Evolutionary conservation across 2,888 invertebrate genomes (phyloP).

Genomic region (Mythimna lalbum): DNA sequence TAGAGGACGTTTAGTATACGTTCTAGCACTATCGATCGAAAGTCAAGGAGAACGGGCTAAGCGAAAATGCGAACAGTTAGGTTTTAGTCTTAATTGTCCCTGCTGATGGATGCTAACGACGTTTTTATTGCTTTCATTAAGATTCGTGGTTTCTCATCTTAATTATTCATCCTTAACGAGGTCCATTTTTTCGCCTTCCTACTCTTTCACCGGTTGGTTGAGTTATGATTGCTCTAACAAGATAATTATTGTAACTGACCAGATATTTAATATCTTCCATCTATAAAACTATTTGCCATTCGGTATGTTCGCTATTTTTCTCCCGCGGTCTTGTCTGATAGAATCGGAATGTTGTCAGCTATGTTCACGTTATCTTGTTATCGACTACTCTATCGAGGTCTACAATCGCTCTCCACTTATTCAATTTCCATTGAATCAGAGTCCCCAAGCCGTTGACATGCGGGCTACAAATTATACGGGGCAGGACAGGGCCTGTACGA

Average conservation of each 20-base stretch:
- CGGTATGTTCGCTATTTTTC: conserved; percentile 52
- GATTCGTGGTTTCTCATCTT: conserved; percentile 23
- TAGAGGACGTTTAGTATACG: conserved; percentile 34
- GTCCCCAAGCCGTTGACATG: conserved; percentile 65
- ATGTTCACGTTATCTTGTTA: conserved; percentile 58
- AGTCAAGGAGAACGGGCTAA: conserved; percentile 62
- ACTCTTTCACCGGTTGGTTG: conserved; percentile 11
- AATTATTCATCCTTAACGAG: conserved; percentile 49
- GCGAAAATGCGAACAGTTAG: conserved; percentile 51
- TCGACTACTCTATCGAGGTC: conserved; percentile 57
- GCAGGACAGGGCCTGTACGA: conserved; percentile 66
- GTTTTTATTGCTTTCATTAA: conserved; percentile 49
- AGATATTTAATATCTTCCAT: conserved; percentile 33
- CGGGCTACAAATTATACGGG: conserved; percentile 75
- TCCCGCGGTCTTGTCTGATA: conserved; percentile 41
- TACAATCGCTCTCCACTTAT: conserved; percentile 66
- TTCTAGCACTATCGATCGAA: conserved; percentile 53
- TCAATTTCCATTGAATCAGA: conserved; percentile 67
- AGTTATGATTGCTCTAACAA: conserved; percentile 28
- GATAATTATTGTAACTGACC: conserved; percentile 14
- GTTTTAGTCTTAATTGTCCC: conserved; percentile 34
- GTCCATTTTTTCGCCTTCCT: conserved; percentile 2
- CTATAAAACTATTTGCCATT: conserved; percentile 34
- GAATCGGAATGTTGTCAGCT: conserved; percentile 59
- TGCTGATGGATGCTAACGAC: conserved; percentile 40